Base-by-base conservation (phyloP, 2,113 vertebrate species). In the Etheostoma spectabile region DNA sequence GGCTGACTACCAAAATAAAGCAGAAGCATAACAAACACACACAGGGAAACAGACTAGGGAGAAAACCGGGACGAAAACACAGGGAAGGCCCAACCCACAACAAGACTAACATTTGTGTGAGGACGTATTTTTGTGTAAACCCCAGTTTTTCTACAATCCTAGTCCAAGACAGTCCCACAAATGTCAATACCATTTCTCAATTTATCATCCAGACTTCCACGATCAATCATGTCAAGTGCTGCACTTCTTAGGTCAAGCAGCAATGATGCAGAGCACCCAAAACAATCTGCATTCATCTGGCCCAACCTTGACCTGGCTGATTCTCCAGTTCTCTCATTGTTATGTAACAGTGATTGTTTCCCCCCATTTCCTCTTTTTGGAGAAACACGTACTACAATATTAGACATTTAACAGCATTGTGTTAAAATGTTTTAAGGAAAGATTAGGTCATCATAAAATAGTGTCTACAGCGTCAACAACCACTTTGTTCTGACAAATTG, bases 151-250 rank as follows among this genome's bases (percentile, higher is more conserved):
- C 30, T 42, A 21, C 22, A 80, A 52, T 77, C 45, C 4, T 13
- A 67, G 65, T 38, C n/a, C 49, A 52, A 68, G 57, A 68, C 61
- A 62, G 53, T 53, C 5, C n/a, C 53, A 65, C 14, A 74, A 21
- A 79, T 84, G 74, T 84, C 38, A 66, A 27, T 61, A n/a, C 51
- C 56, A 70, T 83, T 79, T 72, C 51, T 83, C 56, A 67, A 63
- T 79, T 80, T 66, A 74, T 80, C 74, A 77, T 33, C 35, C 22
- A 48, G 49, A 74, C 60, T 84, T 84, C 63, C 42, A 61, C 66
- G 48, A 86, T 80, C 74, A 79, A 63, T 90, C 75, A 80, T 80
- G 75, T 80, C 84, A 77, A 82, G 79, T 74, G 66, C 74, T 78
- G 38, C 62, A 75, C 80, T 82, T 42, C 80, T 82, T 42, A n/a